phyloP scores from a whole-genome alignment of 2,888 invertebrate genomes.

The Temnothorax unifasciatus region DNA sequence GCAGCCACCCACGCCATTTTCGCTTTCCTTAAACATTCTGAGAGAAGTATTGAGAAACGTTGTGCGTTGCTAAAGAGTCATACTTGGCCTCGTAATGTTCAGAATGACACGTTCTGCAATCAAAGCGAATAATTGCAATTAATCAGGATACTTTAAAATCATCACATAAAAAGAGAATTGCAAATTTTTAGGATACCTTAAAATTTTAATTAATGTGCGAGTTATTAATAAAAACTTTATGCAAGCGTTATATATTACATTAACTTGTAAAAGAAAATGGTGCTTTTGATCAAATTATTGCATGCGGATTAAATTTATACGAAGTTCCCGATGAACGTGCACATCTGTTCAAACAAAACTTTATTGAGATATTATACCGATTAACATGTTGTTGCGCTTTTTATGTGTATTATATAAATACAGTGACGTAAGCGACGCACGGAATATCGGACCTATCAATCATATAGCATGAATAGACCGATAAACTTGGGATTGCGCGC shows the following conservation, averaged over 20 bases:
- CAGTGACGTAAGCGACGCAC: background rate
- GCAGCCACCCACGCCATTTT: conserved; percentile 82
- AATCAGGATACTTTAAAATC: background rate
- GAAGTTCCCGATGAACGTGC: background rate
- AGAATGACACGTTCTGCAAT: conserved; percentile 40
- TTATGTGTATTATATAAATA: background rate
- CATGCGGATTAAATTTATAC: background rate
- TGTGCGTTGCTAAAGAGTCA: conserved; percentile 53
- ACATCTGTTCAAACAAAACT: conserved; percentile 2
- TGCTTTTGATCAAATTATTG: background rate
- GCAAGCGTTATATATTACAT: background rate
- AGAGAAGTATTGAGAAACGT: conserved; percentile 19
- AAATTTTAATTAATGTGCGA: background rate
- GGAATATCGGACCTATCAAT: background rate
- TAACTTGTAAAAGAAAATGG: background rate
- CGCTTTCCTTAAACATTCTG: conserved; percentile 84
- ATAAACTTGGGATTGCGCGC: background rate
- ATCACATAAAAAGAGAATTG: too few relatives aligned
- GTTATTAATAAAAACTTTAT: background rate
- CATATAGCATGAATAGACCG: background rate
- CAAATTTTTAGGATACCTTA: too few relatives aligned
- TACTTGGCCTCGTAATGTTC: conserved; percentile 44
- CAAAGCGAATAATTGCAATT: conserved; percentile 5
- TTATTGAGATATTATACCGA: background rate
- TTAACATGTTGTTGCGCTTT: background rate